Evolutionary conservation across 2,888 invertebrate species (phyloP).

Genomic region (Entomobrya multifasciata): DNA sequence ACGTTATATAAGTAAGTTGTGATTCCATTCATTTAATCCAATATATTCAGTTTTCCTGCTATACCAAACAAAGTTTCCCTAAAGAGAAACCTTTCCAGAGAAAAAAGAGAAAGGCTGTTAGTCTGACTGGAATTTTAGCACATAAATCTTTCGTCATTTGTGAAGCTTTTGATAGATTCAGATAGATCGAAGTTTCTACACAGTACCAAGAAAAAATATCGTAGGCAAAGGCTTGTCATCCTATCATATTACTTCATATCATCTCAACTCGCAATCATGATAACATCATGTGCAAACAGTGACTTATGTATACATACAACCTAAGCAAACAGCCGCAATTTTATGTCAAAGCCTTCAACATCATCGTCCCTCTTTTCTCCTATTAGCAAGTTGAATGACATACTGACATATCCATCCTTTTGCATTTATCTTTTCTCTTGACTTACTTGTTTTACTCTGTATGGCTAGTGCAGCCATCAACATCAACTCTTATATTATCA

Average conservation of each 20-base stretch:
- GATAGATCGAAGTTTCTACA: constrained; percentile 41
- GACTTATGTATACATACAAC: not conserved
- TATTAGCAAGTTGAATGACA: not conserved
- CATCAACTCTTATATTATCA: no score
- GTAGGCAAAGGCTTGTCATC: not conserved
- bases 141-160: constrained; percentile 15
- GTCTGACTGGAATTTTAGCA: not conserved
- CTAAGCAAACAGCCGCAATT: no score
- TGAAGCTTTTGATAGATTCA: constrained; percentile 39
- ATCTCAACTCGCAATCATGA: not conserved
- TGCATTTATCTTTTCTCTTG: not conserved
- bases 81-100: not conserved
- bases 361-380: not conserved
- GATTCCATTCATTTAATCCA: no score
- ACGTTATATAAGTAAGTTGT: no score
- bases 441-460: not conserved
- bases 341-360: no score
- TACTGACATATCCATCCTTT: not conserved
- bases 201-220: not conserved
- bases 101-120: not conserved
- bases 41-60: not conserved
- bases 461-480: no score
- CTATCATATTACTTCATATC: not conserved
- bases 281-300: not conserved
- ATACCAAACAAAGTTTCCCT: not conserved